Conservation (phyloP, 1,140 invertebrate genomes). For the Bombus haemorrhoidalis region DNA sequence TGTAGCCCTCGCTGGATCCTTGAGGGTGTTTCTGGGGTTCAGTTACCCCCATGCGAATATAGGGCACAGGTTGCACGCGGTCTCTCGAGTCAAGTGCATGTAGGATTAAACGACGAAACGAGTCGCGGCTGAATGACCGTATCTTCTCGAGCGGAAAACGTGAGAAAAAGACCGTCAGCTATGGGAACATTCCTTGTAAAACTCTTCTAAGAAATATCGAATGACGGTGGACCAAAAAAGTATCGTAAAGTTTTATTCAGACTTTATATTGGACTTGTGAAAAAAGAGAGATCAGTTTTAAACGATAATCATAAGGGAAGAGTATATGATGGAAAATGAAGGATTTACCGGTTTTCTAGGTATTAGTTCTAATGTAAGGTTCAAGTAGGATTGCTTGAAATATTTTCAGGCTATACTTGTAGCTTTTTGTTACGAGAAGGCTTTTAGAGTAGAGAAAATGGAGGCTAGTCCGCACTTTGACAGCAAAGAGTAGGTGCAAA, state of each 20-base stretch:
- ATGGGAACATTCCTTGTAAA: neutral
- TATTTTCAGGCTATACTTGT: neutral
- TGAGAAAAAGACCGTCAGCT: conserved; percentile 31
- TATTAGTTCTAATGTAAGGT: neutral
- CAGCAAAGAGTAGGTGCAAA: conserved; percentile 8
- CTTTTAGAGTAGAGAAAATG: neutral
- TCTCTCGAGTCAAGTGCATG: conserved; percentile 74
- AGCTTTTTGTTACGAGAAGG: neutral
- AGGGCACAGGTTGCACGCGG: conserved; percentile 73
- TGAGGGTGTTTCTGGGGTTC: conserved; percentile 17
- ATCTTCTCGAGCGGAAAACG: conserved; percentile 33
- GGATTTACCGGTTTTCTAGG: no score
- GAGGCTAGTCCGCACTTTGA: neutral
- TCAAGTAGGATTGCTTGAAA: neutral
- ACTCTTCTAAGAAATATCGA: neutral
- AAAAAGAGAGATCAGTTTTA: neutral
- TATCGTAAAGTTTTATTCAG: no score
- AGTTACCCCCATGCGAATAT: conserved; percentile 73
- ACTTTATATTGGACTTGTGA: neutral
- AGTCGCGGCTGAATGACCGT: conserved; percentile 37
- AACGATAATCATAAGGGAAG: neutral
- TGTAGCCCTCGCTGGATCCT: conserved; percentile 15
- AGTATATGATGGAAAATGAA: neutral
- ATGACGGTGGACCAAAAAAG: neutral
- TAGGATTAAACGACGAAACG: conserved; percentile 61